Evolutionary conservation across 2,113 vertebrate genomes (phyloP), one percentile per base, ranked within the genome.

Genomic region (Otis tarda): DNA sequence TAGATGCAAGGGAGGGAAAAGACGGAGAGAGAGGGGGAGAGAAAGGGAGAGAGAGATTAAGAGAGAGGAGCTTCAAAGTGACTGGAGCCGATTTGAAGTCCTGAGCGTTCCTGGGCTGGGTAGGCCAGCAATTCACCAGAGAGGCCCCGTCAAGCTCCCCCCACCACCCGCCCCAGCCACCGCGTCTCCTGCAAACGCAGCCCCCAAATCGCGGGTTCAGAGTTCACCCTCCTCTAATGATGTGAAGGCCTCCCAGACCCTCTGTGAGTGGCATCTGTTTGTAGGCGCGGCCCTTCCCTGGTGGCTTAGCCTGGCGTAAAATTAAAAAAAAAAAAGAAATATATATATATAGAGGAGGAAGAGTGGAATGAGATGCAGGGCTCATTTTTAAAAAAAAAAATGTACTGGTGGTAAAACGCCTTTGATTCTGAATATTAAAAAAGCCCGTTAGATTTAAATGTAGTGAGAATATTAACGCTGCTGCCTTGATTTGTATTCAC

Each of bases 211-310:
- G 63, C 73, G 43, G 28, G 97, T 98, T 97, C 97, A 98, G 71
- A 97, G 97, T 97, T 98, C 97, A 97, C 69, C 86, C 7, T 81
- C 96, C 35, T 96, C 97, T 98, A 98, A 98, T 97, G 97, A 98
- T 94, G 96, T 18, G 75, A 93, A 93, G 85, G 84, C 33, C 87
- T 89, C 87, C 63, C 83, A 77, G 89, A 89, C 96, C 91, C 96
- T 87, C 92, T 90, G 92, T 95, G 96, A 98, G 87, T 97, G 97
- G 94, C 97, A 96, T 97, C 95, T 96, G 95, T 95, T 97, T 95
- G 50, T 85, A 88, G 76, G 90, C 84, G 75, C 5, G 27, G 89
- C 55, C 85, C 65, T 96, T 97, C 97, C 97, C 97, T 81, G 57
- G 96, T 94, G 97, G 93, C 61, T 97, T 96, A 75, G 64, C 63